phyloP scores from a whole-genome alignment of 2,797 vertebrate genomes.

The Gallinago nigripennis region DNA sequence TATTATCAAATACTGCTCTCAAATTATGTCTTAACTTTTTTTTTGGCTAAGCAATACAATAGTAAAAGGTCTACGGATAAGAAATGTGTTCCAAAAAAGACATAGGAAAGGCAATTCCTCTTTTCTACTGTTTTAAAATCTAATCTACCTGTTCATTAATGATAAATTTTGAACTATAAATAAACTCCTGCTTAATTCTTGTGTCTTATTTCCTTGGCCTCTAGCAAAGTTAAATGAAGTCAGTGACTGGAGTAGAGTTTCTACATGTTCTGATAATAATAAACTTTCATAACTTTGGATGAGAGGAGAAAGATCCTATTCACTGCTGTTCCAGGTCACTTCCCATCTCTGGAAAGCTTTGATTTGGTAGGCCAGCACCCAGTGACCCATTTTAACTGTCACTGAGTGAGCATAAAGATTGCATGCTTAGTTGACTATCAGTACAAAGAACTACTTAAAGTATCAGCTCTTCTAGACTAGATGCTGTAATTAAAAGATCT shows the following conservation, averaged over 20 bases:
- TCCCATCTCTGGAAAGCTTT: not conserved
- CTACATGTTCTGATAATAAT: not conserved
- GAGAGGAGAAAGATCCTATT: not conserved
- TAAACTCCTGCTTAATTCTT: not conserved
- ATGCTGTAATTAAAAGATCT: not conserved
- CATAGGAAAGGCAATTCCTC: not conserved
- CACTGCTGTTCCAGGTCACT: not conserved
- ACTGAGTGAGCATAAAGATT: not conserved
- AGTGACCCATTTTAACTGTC: not conserved
- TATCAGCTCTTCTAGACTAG: not conserved
- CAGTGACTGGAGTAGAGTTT: not conserved
- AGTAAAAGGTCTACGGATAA: not conserved
- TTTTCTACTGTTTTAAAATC: not conserved
- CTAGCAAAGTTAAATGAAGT: not conserved
- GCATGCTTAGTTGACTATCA: accelerated
- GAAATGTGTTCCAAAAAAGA: not conserved
- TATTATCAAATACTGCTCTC: not conserved
- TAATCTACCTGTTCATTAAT: not conserved
- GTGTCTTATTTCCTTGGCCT: not conserved
- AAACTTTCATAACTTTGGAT: not conserved
- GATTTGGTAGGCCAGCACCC: not conserved
- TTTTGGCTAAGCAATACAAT: not conserved
- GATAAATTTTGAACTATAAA: not conserved
- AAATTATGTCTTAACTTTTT: not conserved
- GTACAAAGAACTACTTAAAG: not conserved